phyloP scores from a whole-genome alignment of 1,140 invertebrate species.

The Thaumatotibia leucotreta region DNA sequence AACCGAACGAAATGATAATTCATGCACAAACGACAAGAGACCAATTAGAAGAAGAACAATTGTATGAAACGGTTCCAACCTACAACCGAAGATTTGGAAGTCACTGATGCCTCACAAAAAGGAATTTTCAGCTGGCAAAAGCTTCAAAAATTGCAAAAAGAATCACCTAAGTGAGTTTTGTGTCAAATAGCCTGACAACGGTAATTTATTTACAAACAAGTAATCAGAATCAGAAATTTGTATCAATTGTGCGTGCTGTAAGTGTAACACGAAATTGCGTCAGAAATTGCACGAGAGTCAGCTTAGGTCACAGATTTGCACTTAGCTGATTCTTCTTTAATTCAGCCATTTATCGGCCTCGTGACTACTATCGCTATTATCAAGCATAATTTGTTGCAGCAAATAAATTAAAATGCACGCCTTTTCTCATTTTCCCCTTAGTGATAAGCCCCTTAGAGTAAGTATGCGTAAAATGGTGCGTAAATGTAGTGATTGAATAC shows the following conservation, averaged over 20 bases:
- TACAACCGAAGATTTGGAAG: no score
- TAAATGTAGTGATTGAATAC: no score
- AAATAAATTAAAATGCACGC: not conserved
- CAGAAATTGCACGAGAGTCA: constrained; percentile 28
- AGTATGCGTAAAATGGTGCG: no score
- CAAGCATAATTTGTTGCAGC: not conserved
- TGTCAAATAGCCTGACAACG: not conserved
- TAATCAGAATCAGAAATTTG: constrained; percentile 8
- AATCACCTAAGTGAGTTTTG: not conserved
- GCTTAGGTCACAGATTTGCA: constrained; percentile 19
- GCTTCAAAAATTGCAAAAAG: no score
- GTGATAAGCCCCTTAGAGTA: no score
- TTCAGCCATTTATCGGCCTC: not conserved
- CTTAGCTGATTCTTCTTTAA: not conserved
- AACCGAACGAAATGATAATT: no score
- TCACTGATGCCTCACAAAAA: no score
- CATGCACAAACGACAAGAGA: no score
- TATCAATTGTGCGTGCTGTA: constrained; percentile 7
- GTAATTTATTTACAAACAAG: not conserved
- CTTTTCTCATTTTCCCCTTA: not conserved
- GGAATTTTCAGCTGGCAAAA: no score
- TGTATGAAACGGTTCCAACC: no score
- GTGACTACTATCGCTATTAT: not conserved
- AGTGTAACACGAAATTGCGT: constrained; percentile 23
- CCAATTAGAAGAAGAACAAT: no score